A percentile compares a stretch with the other conserved stretches of the same genome.
Evolutionary conservation across 2,888 invertebrate genomes (phyloP).

Genomic region (Limnephilus auricula): DNA sequence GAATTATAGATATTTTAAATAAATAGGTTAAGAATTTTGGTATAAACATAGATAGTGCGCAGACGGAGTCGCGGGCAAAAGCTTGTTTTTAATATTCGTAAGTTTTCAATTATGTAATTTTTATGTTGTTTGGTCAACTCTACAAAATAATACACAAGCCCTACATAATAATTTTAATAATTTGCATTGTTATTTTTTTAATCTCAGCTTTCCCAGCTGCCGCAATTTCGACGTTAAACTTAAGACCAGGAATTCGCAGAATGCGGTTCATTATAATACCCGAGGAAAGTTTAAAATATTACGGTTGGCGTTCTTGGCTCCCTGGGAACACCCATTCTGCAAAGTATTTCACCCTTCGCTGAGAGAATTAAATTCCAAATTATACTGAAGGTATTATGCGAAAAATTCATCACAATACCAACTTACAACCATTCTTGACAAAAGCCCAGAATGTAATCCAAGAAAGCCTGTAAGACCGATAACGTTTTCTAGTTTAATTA

Average conservation of each 20-base stretch:
- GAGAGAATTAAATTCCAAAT: not conserved
- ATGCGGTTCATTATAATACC: not conserved
- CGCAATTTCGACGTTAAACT: not conserved
- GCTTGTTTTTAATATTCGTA: too few relatives aligned
- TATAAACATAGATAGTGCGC: too few relatives aligned
- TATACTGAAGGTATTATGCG: not conserved
- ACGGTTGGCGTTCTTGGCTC: not conserved
- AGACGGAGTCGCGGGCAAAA: too few relatives aligned
- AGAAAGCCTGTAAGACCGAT: not conserved
- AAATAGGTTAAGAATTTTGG: too few relatives aligned
- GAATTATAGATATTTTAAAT: too few relatives aligned
- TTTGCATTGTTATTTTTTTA: not conserved
- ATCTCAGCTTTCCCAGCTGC: not conserved
- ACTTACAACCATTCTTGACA: not conserved
- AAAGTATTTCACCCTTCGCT: not conserved
- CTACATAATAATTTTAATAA: not conserved
- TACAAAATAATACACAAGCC: not conserved
- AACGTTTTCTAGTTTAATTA: not conserved
- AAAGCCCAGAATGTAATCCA: not conserved
- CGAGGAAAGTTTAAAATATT: not conserved
- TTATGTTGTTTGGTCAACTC: not conserved
- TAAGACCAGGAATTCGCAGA: not conserved
- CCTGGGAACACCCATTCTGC: too few relatives aligned
- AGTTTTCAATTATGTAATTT: not conserved
- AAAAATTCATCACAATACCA: not conserved